Conservation (phyloP, 2,888 invertebrate genomes). For the Chloromyia formosa region DNA sequence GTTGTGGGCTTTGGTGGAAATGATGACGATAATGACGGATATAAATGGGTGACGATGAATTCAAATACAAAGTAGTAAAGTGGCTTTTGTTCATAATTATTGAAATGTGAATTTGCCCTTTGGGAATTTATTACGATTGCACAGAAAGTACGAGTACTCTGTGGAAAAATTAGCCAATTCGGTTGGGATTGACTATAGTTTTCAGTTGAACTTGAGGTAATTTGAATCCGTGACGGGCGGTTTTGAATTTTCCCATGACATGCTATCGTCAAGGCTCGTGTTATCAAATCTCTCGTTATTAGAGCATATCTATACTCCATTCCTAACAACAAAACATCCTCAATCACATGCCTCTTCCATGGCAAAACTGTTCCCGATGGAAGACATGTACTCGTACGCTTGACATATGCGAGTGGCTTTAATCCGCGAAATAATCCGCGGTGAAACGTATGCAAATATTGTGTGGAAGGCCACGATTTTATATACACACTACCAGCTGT, state of each 20-base stretch:
- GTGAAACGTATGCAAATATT: constrained; percentile 21
- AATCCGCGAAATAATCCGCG: constrained; percentile 40
- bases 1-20: not conserved
- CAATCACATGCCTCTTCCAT: no score
- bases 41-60: not conserved
- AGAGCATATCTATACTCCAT: no score
- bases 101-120: constrained; percentile 40
- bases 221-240: no score
- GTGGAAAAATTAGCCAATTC: no score
- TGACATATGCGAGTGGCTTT: not conserved
- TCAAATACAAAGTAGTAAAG: not conserved
- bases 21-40: constrained; percentile 1
- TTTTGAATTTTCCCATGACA: no score
- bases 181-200: not conserved
- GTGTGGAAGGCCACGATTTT: constrained; percentile 19
- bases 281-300: no score
- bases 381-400: no score
- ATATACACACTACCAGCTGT: not conserved
- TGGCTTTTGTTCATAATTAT: constrained; percentile 33
- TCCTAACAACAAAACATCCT: no score
- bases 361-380: no score
- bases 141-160: no score
- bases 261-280: no score
- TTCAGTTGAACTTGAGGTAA: no score
- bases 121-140: constrained; percentile 36